Conservation (phyloP, 2,797 vertebrate species). For the Pangasius krempfi region DNA sequence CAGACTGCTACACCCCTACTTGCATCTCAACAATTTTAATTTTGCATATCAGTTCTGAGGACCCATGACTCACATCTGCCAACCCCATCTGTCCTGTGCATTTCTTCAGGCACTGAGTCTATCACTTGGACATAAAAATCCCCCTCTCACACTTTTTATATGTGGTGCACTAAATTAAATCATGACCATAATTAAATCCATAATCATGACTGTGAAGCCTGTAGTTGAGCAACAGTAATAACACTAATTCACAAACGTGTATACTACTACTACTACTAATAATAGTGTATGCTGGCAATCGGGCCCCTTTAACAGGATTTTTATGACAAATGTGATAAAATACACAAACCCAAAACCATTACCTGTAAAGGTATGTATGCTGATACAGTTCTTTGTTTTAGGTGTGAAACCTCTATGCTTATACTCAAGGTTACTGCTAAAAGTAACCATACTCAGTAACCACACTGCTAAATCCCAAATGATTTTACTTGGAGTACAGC, state of each 20-base stretch:
- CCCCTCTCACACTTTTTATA: neutral
- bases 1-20: neutral
- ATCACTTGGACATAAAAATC: neutral
- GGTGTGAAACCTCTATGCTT: neutral
- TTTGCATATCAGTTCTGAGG: slow-evolving; percentile 12
- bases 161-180: neutral
- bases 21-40: neutral
- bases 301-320: neutral
- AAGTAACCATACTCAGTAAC: neutral
- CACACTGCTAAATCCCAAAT: neutral
- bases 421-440: neutral
- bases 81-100: slow-evolving; percentile 15
- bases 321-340: neutral
- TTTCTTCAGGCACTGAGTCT: slow-evolving; percentile 5
- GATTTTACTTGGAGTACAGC: neutral
- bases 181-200: neutral
- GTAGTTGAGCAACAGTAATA: neutral
- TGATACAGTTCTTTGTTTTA: neutral
- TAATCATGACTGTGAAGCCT: neutral
- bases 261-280: neutral
- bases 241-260: neutral
- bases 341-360: neutral
- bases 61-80: neutral
- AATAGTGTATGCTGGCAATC: neutral
- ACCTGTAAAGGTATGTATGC: neutral